Evolutionary conservation across 1,140 invertebrate genomes (phyloP), one percentile per base, ranked within the genome.

Genomic region (Stegodyphus mimosarum): DNA sequence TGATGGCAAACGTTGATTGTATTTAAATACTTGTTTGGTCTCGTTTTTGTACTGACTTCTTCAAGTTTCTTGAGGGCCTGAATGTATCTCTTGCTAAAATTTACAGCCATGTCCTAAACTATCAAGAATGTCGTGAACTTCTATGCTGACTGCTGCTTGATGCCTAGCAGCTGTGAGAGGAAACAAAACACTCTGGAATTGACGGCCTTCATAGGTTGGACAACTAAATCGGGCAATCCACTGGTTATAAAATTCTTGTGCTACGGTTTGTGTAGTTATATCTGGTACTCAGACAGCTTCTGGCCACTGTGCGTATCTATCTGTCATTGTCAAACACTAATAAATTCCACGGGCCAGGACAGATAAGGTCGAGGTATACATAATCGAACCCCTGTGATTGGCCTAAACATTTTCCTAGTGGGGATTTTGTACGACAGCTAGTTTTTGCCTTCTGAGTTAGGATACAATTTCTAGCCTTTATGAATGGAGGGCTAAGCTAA

Each of bases 291-390:
- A 0, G 64, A 64, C 50, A 13, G 90, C 90, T 88, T 92, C 91
- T 0, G 89, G 90, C 89, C 88, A 92, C 15, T 90, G 79, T 1
- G 91, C 90, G 84, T 89, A 92, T 7, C 91, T 83, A 77, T 92
- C 90, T 5, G 91, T 90, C 11, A 89, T 89, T 0, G 91, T 92
- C 1, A 92, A 84, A 9, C 87, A 87, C 80, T 92, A 92, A 9
- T 48, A 70, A 70, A 85, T 89, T n/a, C 88, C 90, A 73, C 0
- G 90, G 91, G 0, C 60, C 53, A 76, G 53, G 74, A 10, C 91
- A 90, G 11, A 93, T 88, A 2, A 93, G 88, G 87, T 93, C 92
- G 0, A 92, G 86, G 87, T 93, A 90, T 0, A 92, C 87, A 77
- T 92, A 90, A 5, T 88, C 70, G 79, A 92, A 92, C 50, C 77